A percentile compares a stretch with the other conserved stretches of the same genome.
phyloP scores from a whole-genome alignment of 2,113 vertebrate species.

The Hydrolagus affinis region DNA sequence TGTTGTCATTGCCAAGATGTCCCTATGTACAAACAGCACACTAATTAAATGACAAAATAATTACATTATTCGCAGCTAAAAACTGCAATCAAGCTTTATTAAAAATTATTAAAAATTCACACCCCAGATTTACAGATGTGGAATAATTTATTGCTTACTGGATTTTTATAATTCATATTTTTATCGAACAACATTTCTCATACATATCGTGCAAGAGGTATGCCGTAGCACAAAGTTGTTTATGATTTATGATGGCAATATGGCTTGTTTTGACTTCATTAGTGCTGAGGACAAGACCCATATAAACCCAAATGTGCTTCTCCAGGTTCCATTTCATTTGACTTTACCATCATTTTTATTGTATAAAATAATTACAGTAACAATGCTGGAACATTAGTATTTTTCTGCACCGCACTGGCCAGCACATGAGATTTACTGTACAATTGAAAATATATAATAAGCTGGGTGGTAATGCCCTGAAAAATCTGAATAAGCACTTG shows the following conservation, averaged over 20 bases:
- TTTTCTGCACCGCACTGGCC: not conserved
- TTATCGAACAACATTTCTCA: conserved; percentile 91
- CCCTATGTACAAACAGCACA: conserved; percentile 45
- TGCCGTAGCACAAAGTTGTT: conserved; percentile 55
- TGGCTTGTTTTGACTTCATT: conserved; percentile 26
- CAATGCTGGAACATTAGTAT: not conserved
- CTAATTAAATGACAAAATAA: conserved; percentile 46
- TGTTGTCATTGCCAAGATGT: conserved; percentile 58
- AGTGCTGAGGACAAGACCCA: not conserved
- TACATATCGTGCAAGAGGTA: conserved; percentile 67
- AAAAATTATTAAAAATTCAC: conserved; percentile 98
- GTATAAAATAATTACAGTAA: conserved; percentile 7
- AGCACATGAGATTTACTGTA: not conserved
- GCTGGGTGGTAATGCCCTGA: no score
- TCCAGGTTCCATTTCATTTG: conserved; percentile 11
- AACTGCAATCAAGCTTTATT: conserved; percentile 99
- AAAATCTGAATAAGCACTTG: not conserved
- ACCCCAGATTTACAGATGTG: conserved; percentile 79
- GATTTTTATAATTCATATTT: conserved; percentile 99
- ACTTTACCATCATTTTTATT: not conserved
- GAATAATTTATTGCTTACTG: conserved; percentile 97
- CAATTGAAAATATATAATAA: not conserved
- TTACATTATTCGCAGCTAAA: conserved; percentile 99
- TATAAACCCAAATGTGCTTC: conserved; percentile 5
- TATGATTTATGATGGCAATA: conserved; percentile 67